Percentiles rank a stretch among this genome's conserved stretches.
Evolutionary conservation across 2,113 vertebrate genomes (phyloP).

Genomic region (Cyanoramphus novaezelandiae): DNA sequence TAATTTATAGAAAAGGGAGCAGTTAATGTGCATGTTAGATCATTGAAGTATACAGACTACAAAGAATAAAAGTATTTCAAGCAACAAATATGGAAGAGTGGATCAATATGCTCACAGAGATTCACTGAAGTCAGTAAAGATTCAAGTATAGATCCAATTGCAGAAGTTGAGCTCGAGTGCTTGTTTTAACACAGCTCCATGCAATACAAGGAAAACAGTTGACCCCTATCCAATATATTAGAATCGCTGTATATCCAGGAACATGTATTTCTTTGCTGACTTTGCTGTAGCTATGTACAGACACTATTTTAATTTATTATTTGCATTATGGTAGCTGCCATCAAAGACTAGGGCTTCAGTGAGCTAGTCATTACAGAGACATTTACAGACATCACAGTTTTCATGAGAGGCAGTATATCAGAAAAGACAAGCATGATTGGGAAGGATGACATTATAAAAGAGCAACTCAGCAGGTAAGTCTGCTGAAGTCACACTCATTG

Average conservation of each 20-base stretch:
- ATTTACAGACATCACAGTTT: constrained; percentile 13
- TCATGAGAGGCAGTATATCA: constrained; percentile 11
- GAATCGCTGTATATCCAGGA: neutral
- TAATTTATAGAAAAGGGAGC: neutral
- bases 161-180: neutral
- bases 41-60: neutral
- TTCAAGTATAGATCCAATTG: neutral
- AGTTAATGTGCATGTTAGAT: neutral
- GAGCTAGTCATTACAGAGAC: constrained; percentile 19
- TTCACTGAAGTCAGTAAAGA: neutral
- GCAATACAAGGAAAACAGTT: neutral
- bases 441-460: constrained; percentile 10
- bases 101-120: neutral
- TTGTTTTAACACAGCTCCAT: neutral
- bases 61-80: neutral
- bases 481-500: neutral
- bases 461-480: neutral
- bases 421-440: constrained; percentile 9
- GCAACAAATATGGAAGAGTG: neutral
- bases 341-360: neutral
- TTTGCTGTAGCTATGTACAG: neutral
- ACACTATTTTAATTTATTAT: constrained; percentile 30
- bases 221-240: neutral
- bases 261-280: neutral
- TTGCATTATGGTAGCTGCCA: constrained; percentile 4